Evolutionary conservation across 2,113 vertebrate species (phyloP).

Genomic region (Ictalurus punctatus): DNA sequence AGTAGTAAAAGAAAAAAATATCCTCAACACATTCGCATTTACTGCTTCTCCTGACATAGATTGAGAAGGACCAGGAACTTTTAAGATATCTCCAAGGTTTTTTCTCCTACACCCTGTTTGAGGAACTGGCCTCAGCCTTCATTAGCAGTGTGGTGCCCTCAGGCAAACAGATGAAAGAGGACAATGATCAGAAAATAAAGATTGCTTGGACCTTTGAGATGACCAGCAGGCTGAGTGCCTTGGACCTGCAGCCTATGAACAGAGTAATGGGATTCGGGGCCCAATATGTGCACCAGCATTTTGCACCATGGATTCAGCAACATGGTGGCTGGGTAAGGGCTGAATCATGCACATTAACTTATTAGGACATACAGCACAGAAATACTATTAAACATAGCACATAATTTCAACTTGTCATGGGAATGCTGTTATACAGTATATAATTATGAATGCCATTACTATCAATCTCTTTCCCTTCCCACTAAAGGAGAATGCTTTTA

Average conservation of each 20-base stretch:
- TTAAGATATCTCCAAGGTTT: constrained; percentile 18
- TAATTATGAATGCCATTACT: background rate
- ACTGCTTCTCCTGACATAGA: constrained; percentile 28
- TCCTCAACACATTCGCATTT: background rate
- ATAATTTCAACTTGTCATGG: background rate
- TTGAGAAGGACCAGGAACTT: constrained; percentile 36
- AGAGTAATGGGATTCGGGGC: constrained; percentile 54
- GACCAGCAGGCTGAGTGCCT: constrained; percentile 49
- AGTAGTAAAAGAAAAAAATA: background rate
- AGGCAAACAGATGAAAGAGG: background rate
- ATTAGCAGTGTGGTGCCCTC: constrained; percentile 1
- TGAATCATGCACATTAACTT: background rate
- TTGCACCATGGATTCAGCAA: constrained; percentile 54
- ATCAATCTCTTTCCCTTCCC: constrained; percentile 15
- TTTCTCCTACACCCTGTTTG: constrained; percentile 50
- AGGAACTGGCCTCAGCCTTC: constrained; percentile 39
- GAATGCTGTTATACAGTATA: background rate
- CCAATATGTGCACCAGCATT: constrained; percentile 53
- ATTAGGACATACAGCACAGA: background rate
- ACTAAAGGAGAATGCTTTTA: constrained; percentile 50
- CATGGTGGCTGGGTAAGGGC: constrained; percentile 58
- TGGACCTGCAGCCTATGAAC: constrained; percentile 54
- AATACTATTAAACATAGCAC: background rate
- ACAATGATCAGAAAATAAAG: constrained; percentile 34
- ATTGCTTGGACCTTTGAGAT: constrained; percentile 58